phyloP scores from a whole-genome alignment of 1,140 invertebrate genomes.

The Drosophila nigrodunni region DNA sequence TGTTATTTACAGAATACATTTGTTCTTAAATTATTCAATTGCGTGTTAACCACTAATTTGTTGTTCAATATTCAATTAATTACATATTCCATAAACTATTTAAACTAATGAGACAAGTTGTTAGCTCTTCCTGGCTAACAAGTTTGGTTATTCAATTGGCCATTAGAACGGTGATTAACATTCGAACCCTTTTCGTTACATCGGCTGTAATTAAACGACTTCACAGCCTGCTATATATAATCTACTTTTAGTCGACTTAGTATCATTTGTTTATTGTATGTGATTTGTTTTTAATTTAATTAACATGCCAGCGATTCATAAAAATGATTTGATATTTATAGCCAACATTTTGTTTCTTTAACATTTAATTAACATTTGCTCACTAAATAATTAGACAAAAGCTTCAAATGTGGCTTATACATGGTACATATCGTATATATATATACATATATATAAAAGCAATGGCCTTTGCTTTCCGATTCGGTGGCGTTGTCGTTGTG shows the following conservation, averaged over 20 bases:
- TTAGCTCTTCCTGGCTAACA: conserved; percentile 8
- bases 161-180: conserved; percentile 27
- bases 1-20: conserved; percentile 3
- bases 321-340: conserved; percentile 18
- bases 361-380: conserved; percentile 37
- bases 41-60: conserved; percentile 15
- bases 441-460: neutral
- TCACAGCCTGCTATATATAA: conserved; percentile 1
- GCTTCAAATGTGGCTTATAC: conserved; percentile 10
- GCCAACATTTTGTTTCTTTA: conserved; percentile 21
- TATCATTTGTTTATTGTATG: conserved; percentile 21
- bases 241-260: neutral
- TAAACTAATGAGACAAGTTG: neutral
- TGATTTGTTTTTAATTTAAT: conserved; percentile 35
- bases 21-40: neutral
- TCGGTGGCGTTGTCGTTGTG: conserved; percentile 31
- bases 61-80: conserved; percentile 1
- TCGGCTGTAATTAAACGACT: conserved; percentile 1
- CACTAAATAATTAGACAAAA: conserved; percentile 45
- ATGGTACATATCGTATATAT: too few relatives aligned
- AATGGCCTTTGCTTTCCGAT: conserved; percentile 27
- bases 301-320: conserved; percentile 24
- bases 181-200: conserved; percentile 16
- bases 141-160: conserved; percentile 16
- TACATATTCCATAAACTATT: neutral